Percentiles rank a stretch among this genome's conserved stretches.
Evolutionary conservation across 2,797 vertebrate genomes (phyloP).

Genomic region (Phataginus tricuspis): DNA sequence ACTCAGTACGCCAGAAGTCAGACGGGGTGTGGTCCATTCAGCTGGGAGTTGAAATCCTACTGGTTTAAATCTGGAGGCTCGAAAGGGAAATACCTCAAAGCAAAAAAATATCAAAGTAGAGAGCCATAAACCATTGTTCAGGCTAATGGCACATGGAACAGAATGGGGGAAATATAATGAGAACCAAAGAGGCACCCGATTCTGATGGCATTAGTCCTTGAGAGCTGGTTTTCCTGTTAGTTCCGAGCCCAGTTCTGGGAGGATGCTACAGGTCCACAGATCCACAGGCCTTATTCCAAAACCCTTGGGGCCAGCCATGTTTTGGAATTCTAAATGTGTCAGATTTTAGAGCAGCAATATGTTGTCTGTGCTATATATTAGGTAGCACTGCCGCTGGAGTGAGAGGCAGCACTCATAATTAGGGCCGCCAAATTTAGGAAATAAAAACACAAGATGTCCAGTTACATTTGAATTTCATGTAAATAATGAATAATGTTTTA

Average conservation of each 20-base stretch:
- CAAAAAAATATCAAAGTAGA: too few relatives aligned
- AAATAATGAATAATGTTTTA: slow-evolving; percentile 10
- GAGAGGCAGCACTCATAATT: not conserved
- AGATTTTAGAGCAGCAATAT: slow-evolving; percentile 5
- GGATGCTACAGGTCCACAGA: not conserved
- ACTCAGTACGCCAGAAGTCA: slow-evolving; percentile 11
- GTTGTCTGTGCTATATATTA: not conserved
- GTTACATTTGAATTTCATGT: slow-evolving; percentile 15
- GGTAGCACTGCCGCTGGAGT: not conserved
- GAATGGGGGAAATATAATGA: not conserved
- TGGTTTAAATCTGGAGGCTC: too few relatives aligned
- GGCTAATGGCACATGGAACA: not conserved
- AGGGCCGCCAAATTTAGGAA: slow-evolving; percentile 32
- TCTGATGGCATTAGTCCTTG: not conserved
- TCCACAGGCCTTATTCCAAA: not conserved
- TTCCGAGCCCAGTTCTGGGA: not conserved
- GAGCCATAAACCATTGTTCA: too few relatives aligned
- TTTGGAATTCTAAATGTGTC: slow-evolving; percentile 30
- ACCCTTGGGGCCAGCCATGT: not conserved
- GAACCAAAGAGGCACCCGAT: not conserved
- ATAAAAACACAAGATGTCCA: slow-evolving; percentile 8
- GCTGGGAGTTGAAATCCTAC: too few relatives aligned
- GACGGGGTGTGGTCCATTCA: not conserved
- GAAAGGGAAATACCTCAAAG: too few relatives aligned
- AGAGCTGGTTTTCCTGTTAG: not conserved